Evolutionary conservation across 2,888 invertebrate species (phyloP).

Genomic region (Elegia similella): DNA sequence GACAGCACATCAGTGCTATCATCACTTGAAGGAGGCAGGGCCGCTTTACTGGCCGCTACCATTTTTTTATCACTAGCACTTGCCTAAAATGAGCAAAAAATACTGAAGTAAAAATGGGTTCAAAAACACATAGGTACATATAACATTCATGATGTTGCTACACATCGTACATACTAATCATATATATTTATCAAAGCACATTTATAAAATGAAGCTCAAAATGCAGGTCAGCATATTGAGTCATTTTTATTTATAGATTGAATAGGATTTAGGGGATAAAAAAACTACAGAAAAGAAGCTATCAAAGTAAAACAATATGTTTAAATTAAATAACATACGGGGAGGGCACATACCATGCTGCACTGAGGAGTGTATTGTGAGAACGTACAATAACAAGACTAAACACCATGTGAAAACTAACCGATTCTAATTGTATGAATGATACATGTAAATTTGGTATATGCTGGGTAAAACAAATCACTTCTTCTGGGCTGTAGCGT

Average conservation of each 20-base stretch:
- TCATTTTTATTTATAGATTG: slow-evolving; percentile 63
- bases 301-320: slow-evolving; percentile 20
- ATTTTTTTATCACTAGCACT: slow-evolving; percentile 60
- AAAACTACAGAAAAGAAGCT: slow-evolving; percentile 6
- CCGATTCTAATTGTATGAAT: slow-evolving; percentile 28
- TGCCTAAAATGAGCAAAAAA: slow-evolving; percentile 41
- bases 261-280: slow-evolving; percentile 6
- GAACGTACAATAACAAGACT: slow-evolving; percentile 41
- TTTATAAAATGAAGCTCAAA: neutral
- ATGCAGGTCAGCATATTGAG: slow-evolving; percentile 24
- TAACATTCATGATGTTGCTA: too few relatives aligned
- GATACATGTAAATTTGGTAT: neutral
- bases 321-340: slow-evolving; percentile 23
- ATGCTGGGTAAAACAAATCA: too few relatives aligned
- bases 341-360: slow-evolving; percentile 54
- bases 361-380: slow-evolving; percentile 34
- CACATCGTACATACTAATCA: neutral
- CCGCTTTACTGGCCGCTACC: slow-evolving; percentile 67
- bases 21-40: slow-evolving; percentile 65
- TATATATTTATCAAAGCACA: neutral
- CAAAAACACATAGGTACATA: too few relatives aligned
- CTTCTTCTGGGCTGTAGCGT: too few relatives aligned
- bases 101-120: neutral
- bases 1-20: slow-evolving; percentile 79
- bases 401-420: slow-evolving; percentile 40